Evolutionary conservation across 2,888 invertebrate genomes (phyloP).

Genomic region (Phasia obesa): DNA sequence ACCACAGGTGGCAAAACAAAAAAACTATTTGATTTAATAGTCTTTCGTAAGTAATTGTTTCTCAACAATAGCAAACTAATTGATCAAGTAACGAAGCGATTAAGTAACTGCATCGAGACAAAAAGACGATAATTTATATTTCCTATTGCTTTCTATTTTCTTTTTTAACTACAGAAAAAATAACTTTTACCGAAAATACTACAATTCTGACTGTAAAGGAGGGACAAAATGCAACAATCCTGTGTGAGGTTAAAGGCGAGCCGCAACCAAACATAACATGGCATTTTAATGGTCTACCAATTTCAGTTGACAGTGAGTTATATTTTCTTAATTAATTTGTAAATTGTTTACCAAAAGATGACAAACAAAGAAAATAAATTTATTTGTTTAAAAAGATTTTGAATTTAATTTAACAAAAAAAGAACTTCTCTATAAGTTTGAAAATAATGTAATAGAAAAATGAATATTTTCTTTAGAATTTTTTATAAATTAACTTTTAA

Average conservation of each 20-base stretch:
- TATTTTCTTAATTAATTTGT: not conserved
- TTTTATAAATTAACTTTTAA: no score
- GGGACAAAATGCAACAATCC: conserved; percentile 82
- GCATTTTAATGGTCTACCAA: conserved; percentile 82
- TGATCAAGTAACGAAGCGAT: conserved; percentile 53
- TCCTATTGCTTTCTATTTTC: no score
- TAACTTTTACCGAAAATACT: conserved; percentile 84
- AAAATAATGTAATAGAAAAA: no score
- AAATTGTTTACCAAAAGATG: no score
- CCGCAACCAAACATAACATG: conserved; percentile 83
- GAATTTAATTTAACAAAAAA: no score
- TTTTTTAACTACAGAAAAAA: conserved; percentile 82
- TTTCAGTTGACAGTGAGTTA: conserved; percentile 78
- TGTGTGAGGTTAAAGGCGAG: conserved; percentile 83
- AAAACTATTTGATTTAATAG: conserved; percentile 81
- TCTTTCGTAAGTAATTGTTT: conserved; percentile 81
- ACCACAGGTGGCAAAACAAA: conserved; percentile 73
- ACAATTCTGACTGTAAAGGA: conserved; percentile 83
- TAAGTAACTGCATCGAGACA: conserved; percentile 11
- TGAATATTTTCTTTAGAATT: no score
- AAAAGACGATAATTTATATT: no score
- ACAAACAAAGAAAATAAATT: no score
- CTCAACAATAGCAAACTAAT: conserved; percentile 61
- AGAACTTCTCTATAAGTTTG: no score
- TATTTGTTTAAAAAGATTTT: no score